These are phyloP conservation scores for Kryptolebias marmoratus DNA, from an alignment of 2,113 vertebrate genomes.

Conservation along the genomic window DNA sequence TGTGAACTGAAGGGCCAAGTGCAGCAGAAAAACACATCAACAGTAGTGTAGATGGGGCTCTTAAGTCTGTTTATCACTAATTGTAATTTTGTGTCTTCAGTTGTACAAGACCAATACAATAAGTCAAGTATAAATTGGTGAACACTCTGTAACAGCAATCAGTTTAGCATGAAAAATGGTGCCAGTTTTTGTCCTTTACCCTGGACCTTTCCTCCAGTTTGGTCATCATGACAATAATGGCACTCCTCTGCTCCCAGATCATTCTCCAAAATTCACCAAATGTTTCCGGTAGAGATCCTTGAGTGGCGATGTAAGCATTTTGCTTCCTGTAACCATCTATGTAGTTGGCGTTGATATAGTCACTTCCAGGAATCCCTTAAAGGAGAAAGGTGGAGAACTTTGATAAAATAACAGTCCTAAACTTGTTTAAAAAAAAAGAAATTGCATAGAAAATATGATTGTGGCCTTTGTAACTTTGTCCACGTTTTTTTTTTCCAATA, in stretches of 20 bases:
- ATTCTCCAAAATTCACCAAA: slow-evolving; percentile 99
- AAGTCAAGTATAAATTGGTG: too few relatives aligned
- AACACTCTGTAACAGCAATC: too few relatives aligned
- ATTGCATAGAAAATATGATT: not conserved
- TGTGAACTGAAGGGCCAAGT: too few relatives aligned
- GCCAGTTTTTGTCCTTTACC: slow-evolving; percentile 80
- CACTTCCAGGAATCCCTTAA: slow-evolving; percentile 95
- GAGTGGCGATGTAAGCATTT: slow-evolving; percentile 97
- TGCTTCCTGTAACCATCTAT: slow-evolving; percentile 99
- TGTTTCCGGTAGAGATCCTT: slow-evolving; percentile 94
- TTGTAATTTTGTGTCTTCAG: too few relatives aligned
- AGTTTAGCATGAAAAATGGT: not conserved
- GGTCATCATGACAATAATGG: slow-evolving; percentile 98
- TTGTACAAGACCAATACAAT: too few relatives aligned
- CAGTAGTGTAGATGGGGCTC: too few relatives aligned
- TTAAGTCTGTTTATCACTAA: too few relatives aligned
- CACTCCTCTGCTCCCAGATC: slow-evolving; percentile 98
- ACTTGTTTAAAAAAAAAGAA: not conserved
- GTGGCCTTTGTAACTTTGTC: not conserved
- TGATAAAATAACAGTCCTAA: not conserved
- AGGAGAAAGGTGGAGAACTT: not conserved
- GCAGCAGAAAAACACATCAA: too few relatives aligned
- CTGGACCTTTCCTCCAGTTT: slow-evolving; percentile 96
- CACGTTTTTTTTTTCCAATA: slow-evolving; percentile 8
- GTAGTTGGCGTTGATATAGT: slow-evolving; percentile 98